Base-by-base conservation (phyloP, 2,113 vertebrate genomes). In the Centropus bengalensis region DNA sequence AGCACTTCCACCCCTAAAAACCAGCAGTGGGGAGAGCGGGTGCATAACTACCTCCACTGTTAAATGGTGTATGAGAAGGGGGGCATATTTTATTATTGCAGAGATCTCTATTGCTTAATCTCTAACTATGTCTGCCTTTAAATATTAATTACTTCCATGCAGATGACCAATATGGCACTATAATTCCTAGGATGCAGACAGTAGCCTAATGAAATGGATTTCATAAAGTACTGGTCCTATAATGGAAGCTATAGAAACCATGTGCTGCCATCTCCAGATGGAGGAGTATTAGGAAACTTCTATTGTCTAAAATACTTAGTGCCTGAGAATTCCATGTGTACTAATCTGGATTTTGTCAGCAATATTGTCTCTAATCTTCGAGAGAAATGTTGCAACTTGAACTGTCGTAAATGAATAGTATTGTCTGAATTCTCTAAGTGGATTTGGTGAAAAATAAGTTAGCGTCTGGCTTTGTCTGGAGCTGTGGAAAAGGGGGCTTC, bases 391-490 rank as follows among this genome's bases (percentile, higher is more conserved):
- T 94, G 86, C 55, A 52, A 56, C 44, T 58, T 81, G 26, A 81
- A 14, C 56, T 81, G 0, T 30, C 44, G 44, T 27, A 81, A 95
- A 94, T 56, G 32, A 77, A 52, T 52, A 70, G 47, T 82, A 75
- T 89, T 94, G 82, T 95, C 68, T 90, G 88, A 54, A 47, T 74
- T 84, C 64, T 93, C 36, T 81, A 81, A 93, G 54, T 78, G 77
- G 54, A 59, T 88, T 86, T 90, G 60, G 78, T 90, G 93, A 59
- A 83, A 94, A 95, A 78, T 75, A 42, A 42, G 64, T 38, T 95
- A 63, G 91, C 81, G 90, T 90, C 73, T 90, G 88, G 68, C 76
- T 96, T 86, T 94, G 91, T 93, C 60, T 59, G 71, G 68, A 55
- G 27, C 19, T 70, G 71, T 86, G 67, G 55, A 83, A 91, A 94